Percentiles rank a stretch among this genome's conserved stretches.
phyloP scores from a whole-genome alignment of 2,797 vertebrate species.

The Tapera naevia region DNA sequence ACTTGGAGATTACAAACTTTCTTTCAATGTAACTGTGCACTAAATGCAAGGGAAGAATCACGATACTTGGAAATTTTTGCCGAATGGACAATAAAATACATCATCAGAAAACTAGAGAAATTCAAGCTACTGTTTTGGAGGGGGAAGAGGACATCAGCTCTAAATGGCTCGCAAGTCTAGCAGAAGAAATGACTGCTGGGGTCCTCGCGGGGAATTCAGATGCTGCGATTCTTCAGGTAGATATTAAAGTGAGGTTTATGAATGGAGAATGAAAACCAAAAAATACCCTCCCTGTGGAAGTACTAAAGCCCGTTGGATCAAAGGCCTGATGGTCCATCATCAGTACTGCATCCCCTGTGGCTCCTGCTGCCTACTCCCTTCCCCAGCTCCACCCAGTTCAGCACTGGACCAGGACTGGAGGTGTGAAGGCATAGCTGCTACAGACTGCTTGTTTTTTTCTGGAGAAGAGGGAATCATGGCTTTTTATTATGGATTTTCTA shows the following conservation, averaged over 20 bases:
- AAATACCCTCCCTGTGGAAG: neutral
- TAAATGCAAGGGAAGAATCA: neutral
- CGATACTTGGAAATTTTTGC: neutral
- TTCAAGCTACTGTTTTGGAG: neutral
- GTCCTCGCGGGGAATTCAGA: neutral
- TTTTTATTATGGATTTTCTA: neutral
- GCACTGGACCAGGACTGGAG: neutral
- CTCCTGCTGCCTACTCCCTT: neutral
- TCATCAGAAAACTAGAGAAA: neutral
- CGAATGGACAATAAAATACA: neutral
- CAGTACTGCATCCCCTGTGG: neutral
- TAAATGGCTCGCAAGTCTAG: neutral
- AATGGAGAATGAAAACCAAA: neutral
- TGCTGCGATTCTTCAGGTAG: neutral
- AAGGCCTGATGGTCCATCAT: neutral
- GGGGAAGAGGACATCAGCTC: neutral
- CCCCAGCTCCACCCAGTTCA: neutral
- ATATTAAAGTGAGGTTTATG: neutral
- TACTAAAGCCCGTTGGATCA: neutral
- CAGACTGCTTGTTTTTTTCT: neutral
- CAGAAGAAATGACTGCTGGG: neutral
- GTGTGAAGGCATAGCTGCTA: neutral
- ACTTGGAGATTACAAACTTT: fast-evolving
- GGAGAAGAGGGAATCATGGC: fast-evolving
- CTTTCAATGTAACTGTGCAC: neutral